phyloP scores from a whole-genome alignment of 2,888 invertebrate species.

The Tortrix viridana region DNA sequence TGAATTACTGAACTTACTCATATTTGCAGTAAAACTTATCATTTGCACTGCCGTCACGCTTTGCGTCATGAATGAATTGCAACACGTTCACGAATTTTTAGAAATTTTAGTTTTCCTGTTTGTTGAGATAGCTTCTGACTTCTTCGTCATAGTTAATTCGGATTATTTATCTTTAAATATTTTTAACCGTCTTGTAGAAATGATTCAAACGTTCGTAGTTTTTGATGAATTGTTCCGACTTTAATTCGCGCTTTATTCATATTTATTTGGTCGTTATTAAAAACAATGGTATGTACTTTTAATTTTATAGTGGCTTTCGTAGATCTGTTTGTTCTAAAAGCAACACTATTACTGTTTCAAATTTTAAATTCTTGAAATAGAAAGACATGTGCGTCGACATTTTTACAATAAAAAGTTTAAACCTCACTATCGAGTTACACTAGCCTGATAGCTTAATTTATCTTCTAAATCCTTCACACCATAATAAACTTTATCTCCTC shows the following conservation, averaged over 20 bases:
- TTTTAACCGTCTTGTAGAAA: neutral
- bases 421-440: constrained; percentile 62
- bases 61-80: constrained; percentile 15
- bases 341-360: neutral
- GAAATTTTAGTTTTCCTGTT: constrained; percentile 37
- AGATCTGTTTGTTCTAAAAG: too few species aligned
- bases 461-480: constrained; percentile 6
- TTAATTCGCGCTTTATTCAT: too few species aligned
- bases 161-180: constrained; percentile 16
- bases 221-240: too few species aligned
- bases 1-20: neutral
- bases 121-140: constrained; percentile 1
- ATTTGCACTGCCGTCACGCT: constrained; percentile 9
- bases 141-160: constrained; percentile 17
- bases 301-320: too few species aligned
- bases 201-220: too few species aligned
- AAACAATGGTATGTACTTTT: too few species aligned
- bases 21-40: constrained; percentile 15
- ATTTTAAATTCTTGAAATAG: constrained; percentile 39
- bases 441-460: constrained; percentile 63
- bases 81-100: constrained; percentile 20
- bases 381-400: constrained; percentile 52
- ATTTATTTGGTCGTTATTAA: neutral
- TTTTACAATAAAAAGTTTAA: constrained; percentile 52
- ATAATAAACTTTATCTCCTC: constrained; percentile 43